A percentile compares a stretch with the other conserved stretches of the same genome.
Evolutionary conservation across 2,113 vertebrate species (phyloP).

Genomic region (Gallinago jamesoni): DNA sequence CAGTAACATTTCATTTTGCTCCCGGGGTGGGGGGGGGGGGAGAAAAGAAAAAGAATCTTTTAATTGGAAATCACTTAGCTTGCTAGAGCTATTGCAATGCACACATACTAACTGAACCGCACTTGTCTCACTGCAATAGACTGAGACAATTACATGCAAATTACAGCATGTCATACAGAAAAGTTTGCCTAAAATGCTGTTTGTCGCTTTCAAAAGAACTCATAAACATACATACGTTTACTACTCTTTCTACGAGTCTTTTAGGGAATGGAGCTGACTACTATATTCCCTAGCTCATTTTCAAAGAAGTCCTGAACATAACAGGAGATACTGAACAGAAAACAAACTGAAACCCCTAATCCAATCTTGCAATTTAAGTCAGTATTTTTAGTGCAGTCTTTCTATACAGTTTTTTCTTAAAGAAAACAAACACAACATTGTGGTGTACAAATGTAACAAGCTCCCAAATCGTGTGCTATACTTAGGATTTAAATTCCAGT

Average conservation of each 20-base stretch:
- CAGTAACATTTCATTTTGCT: constrained; percentile 48
- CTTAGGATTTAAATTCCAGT: background rate
- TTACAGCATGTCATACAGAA: background rate
- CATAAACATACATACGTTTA: background rate
- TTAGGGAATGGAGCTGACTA: background rate
- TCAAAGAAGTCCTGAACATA: background rate
- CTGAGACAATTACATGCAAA: background rate
- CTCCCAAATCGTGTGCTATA: background rate
- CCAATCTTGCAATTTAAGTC: background rate
- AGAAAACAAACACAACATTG: background rate
- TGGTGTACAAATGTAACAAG: background rate
- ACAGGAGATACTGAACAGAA: background rate
- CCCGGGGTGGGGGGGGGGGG: background rate
- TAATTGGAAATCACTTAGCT: constrained; percentile 35
- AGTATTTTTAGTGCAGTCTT: background rate
- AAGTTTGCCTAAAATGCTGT: background rate
- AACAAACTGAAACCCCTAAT: background rate
- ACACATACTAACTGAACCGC: background rate
- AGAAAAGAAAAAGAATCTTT: background rate
- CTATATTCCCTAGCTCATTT: background rate
- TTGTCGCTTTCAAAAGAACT: background rate
- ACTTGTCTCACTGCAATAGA: background rate
- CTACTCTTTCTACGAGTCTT: background rate
- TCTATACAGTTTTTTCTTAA: background rate
- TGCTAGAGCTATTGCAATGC: background rate